phyloP scores from a whole-genome alignment of 1,140 invertebrate genomes.

The Oryctes rhinoceros region DNA sequence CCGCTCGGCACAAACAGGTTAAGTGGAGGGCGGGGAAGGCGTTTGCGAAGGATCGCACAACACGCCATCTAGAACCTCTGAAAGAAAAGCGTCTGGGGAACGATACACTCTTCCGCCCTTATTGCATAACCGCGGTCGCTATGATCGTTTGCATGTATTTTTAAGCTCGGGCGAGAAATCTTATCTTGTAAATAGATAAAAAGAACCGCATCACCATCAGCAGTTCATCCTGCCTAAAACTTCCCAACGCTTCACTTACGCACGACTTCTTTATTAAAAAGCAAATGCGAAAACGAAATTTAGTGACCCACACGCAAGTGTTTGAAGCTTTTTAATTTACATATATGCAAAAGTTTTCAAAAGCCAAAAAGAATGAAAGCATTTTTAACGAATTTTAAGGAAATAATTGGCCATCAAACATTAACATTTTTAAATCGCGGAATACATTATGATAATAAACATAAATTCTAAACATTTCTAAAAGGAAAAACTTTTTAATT shows the following conservation, averaged over 20 bases:
- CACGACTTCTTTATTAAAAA: conserved; percentile 23
- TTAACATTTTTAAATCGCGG: too few relatives aligned
- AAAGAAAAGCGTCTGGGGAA: conserved; percentile 17
- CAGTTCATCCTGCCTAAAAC: background rate
- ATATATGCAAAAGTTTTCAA: too few relatives aligned
- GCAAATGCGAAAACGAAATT: background rate
- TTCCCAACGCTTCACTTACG: background rate
- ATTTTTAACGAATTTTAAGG: too few relatives aligned
- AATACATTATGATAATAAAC: too few relatives aligned
- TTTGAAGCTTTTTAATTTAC: too few relatives aligned
- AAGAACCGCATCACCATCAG: background rate
- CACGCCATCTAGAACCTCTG: conserved; percentile 23
- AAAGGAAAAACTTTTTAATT: too few relatives aligned
- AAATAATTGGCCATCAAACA: too few relatives aligned
- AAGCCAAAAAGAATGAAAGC: too few relatives aligned
- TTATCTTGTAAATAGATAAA: conserved; percentile 38
- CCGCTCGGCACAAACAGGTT: conserved; percentile 20
- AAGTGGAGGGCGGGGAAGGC: background rate
- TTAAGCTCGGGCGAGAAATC: conserved; percentile 31
- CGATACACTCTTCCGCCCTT: conserved; percentile 17
- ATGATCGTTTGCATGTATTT: conserved; percentile 37
- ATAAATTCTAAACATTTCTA: too few relatives aligned
- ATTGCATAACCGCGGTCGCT: conserved; percentile 31
- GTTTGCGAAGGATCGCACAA: background rate
- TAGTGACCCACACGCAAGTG: background rate